Conservation (phyloP, 2,113 vertebrate genomes). For the Oncorhynchus tshawytscha region DNA sequence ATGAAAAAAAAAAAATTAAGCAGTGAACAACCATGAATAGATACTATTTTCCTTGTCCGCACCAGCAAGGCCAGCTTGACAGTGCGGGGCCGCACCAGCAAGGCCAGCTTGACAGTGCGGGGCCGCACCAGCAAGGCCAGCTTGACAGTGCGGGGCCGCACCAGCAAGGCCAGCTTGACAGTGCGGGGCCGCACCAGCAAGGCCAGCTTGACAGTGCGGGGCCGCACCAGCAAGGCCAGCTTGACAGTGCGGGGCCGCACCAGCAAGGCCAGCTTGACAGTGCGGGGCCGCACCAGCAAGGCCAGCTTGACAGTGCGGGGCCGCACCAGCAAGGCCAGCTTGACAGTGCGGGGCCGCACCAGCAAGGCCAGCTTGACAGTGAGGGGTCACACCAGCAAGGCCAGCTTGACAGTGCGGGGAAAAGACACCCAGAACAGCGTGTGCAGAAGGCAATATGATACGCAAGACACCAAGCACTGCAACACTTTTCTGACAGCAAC, state of each 20-base stretch:
- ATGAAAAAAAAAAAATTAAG: background rate
- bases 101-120: background rate
- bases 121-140: too few relatives aligned
- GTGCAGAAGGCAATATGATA: background rate
- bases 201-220: too few relatives aligned
- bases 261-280: too few relatives aligned
- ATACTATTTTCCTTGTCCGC: background rate
- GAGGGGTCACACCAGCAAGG: too few relatives aligned
- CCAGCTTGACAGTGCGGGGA: too few relatives aligned
- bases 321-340: too few relatives aligned
- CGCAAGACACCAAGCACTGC: background rate
- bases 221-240: background rate
- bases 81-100: too few relatives aligned
- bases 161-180: constrained; percentile 2
- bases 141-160: too few relatives aligned
- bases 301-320: background rate
- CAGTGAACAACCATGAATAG: background rate
- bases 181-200: too few relatives aligned
- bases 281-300: background rate
- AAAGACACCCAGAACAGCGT: background rate
- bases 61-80: background rate
- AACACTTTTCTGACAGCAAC: background rate
- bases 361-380: background rate
- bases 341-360: too few relatives aligned
- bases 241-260: background rate